A percentile compares a stretch with the other conserved stretches of the same genome.
phyloP scores from a whole-genome alignment of 2,113 vertebrate species.

The Pipa parva region DNA sequence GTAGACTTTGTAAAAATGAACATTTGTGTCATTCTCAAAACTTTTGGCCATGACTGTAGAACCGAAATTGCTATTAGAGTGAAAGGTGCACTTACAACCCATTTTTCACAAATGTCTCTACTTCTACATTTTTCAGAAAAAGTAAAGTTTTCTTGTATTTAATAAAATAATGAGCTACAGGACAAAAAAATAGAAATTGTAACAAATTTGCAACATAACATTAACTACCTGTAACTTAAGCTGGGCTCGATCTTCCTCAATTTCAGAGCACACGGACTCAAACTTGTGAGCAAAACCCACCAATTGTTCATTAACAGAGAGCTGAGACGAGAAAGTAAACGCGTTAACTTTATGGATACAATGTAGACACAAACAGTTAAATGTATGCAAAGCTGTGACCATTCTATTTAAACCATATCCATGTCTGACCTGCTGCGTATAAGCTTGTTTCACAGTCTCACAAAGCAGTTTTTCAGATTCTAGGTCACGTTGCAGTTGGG shows the following conservation, averaged over 20 bases:
- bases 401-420: not conserved
- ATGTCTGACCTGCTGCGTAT: conserved; percentile 66
- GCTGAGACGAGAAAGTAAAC: conserved; percentile 7
- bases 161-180: too few species aligned
- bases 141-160: too few species aligned
- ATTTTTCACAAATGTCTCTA: too few species aligned
- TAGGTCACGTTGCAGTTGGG: conserved; percentile 60
- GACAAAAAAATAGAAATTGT: too few species aligned
- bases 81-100: too few species aligned
- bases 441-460: conserved; percentile 58
- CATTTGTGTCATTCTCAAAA: too few species aligned
- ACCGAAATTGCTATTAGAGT: too few species aligned
- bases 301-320: conserved; percentile 16
- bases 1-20: too few species aligned
- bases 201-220: not conserved
- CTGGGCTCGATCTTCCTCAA: conserved; percentile 7
- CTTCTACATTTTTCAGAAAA: too few species aligned
- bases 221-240: conserved; percentile 15
- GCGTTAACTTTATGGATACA: too few species aligned
- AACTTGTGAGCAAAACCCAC: not conserved
- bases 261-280: not conserved
- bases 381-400: conserved; percentile 1
- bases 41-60: too few species aligned
- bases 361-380: not conserved
- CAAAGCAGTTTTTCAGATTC: conserved; percentile 64